phyloP scores from a whole-genome alignment of 2,888 invertebrate species.

The Drosophila testacea region DNA sequence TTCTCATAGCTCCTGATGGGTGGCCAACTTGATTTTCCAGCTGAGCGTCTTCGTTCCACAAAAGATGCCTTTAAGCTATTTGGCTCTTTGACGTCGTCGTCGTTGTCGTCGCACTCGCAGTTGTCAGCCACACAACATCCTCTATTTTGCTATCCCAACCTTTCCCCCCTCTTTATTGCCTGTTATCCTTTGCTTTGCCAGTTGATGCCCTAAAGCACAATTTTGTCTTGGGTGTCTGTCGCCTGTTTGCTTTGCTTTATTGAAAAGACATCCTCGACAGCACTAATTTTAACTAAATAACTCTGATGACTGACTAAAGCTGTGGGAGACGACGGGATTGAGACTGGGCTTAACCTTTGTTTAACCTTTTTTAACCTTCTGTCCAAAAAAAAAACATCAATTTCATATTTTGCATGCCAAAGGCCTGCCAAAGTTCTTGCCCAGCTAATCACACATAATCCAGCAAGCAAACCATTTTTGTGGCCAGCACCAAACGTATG shows the following conservation, averaged over 20 bases:
- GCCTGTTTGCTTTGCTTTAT: constrained; percentile 68
- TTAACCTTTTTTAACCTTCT: constrained; percentile 62
- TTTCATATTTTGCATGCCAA: constrained; percentile 57
- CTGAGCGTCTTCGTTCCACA: constrained; percentile 66
- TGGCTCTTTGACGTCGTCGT: constrained; percentile 57
- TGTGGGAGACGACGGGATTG: constrained; percentile 10
- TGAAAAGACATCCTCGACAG: constrained; percentile 76
- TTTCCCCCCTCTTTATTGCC: constrained; percentile 17
- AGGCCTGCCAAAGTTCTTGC: constrained; percentile 6
- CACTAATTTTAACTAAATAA: constrained; percentile 78
- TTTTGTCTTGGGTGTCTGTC: constrained; percentile 38
- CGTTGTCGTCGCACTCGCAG: constrained; percentile 48
- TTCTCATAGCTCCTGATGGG: constrained; percentile 51
- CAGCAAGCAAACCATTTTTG: constrained; percentile 47
- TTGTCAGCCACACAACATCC: constrained; percentile 69
- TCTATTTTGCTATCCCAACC: constrained; percentile 23
- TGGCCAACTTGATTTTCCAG: constrained; percentile 78
- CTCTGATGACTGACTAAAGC: constrained; percentile 69
- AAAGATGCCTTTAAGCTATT: constrained; percentile 67
- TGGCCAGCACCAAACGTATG: constrained; percentile 36
- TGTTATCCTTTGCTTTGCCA: constrained; percentile 55
- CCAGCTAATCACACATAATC: constrained; percentile 62
- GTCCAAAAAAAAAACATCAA: constrained; percentile 26
- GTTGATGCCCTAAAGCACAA: constrained; percentile 43
- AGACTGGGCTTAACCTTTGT: constrained; percentile 70